phyloP scores from a whole-genome alignment of 2,113 vertebrate species.

The Neofelis nebulosa region DNA sequence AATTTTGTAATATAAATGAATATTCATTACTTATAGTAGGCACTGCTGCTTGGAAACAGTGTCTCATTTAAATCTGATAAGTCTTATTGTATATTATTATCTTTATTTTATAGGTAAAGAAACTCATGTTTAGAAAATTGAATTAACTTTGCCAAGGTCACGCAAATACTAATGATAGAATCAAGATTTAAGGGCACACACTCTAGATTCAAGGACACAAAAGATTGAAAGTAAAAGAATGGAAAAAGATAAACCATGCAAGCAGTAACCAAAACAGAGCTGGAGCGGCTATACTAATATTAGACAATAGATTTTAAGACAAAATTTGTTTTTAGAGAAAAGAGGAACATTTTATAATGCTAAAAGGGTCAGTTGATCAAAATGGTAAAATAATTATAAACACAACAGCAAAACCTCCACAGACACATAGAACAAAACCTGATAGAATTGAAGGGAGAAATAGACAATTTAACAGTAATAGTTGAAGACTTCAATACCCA shows the following conservation, averaged over 20 bases:
- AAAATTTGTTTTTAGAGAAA: background rate
- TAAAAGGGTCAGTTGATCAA: background rate
- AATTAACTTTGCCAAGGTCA: slow-evolving; percentile 34
- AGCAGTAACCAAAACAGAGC: background rate
- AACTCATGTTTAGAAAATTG: slow-evolving; percentile 13
- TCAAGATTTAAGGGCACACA: background rate
- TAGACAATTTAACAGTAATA: background rate
- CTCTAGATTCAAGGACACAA: background rate
- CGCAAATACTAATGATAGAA: slow-evolving; percentile 2
- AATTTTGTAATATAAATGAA: background rate
- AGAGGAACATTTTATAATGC: background rate
- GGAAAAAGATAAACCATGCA: slow-evolving; percentile 8
- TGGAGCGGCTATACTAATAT: background rate
- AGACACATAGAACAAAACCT: background rate
- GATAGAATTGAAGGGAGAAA: background rate
- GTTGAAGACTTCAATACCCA: background rate
- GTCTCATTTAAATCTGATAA: background rate
- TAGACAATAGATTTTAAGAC: slow-evolving; percentile 21
- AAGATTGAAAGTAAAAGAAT: background rate
- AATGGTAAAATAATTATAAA: background rate
- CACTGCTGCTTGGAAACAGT: background rate
- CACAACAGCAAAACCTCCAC: background rate
- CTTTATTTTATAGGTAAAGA: slow-evolving; percentile 1
- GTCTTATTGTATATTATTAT: background rate
- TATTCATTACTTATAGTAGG: background rate